Percentiles rank a stretch among this genome's conserved stretches.
phyloP scores from a whole-genome alignment of 2,797 vertebrate genomes.

The Euphonia xanthogaster region DNA sequence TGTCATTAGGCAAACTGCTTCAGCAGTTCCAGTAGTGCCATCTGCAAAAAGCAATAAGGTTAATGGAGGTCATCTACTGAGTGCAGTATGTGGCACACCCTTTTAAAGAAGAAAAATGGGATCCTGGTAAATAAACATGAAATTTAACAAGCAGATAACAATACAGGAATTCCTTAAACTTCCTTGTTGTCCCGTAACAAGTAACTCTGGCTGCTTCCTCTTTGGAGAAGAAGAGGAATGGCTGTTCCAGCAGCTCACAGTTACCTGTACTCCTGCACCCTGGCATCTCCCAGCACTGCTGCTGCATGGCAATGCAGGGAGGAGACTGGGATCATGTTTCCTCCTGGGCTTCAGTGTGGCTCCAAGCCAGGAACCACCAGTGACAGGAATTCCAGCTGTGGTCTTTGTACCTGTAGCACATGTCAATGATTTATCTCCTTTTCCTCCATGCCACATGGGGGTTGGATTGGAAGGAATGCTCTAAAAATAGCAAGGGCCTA shows the following conservation, averaged over 20 bases:
- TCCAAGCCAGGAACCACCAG: not conserved
- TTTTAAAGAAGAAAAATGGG: not conserved
- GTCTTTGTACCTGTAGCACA: not conserved
- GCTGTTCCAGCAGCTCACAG: not conserved
- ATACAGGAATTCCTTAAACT: not conserved
- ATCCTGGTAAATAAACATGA: not conserved
- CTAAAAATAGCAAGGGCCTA: not conserved
- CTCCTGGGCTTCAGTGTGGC: not conserved
- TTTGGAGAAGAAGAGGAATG: not conserved
- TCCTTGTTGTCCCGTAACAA: not conserved
- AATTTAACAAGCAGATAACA: not conserved
- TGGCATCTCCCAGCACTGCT: not conserved
- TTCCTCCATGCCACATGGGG: not conserved
- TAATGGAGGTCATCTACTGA: not conserved
- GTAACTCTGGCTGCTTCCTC: not conserved
- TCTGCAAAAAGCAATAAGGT: not conserved
- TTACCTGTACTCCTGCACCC: not conserved
- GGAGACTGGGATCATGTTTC: not conserved
- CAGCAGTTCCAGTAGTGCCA: not conserved
- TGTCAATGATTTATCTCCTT: not conserved
- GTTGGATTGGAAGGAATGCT: not conserved
- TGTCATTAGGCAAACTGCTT: conserved; percentile 7
- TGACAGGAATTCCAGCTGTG: not conserved
- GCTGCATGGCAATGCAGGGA: not conserved
- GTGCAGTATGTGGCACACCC: not conserved